phyloP scores from a whole-genome alignment of 2,113 vertebrate genomes.

The Corynorhinus townsendii region DNA sequence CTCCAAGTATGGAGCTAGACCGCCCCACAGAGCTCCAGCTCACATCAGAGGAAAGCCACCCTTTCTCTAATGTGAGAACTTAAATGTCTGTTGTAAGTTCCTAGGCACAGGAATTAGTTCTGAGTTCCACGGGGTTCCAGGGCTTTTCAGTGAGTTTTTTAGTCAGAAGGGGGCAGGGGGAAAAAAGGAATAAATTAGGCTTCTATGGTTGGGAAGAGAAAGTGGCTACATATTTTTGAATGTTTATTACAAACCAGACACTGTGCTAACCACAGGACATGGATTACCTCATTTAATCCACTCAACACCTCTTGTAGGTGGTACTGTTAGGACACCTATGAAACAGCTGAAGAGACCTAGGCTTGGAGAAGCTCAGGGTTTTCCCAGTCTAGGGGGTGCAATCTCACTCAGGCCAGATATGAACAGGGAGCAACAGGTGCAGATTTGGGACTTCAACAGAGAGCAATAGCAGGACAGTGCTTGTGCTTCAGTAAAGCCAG shows the following conservation, averaged over 20 bases:
- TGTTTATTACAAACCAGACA: neutral
- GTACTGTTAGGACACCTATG: neutral
- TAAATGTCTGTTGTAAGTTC: neutral
- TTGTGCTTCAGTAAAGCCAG: neutral
- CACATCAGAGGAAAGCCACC: neutral
- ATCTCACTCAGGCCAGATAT: neutral
- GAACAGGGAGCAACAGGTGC: neutral
- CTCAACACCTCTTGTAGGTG: neutral
- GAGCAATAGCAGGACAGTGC: neutral
- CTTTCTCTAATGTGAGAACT: neutral
- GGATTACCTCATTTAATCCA: slow-evolving; percentile 5
- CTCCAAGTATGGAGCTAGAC: neutral
- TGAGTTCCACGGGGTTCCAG: neutral
- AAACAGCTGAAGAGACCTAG: neutral
- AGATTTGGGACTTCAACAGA: neutral
- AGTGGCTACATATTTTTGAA: neutral
- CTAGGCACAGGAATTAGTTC: neutral
- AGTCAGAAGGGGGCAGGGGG: neutral
- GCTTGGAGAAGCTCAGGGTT: neutral
- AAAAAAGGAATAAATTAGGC: neutral
- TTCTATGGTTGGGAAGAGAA: neutral
- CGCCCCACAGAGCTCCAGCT: neutral
- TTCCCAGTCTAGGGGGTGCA: neutral
- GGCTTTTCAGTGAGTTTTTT: neutral
- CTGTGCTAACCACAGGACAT: neutral